Conservation (phyloP, 2,113 vertebrate genomes). For the Callospermophilus lateralis region DNA sequence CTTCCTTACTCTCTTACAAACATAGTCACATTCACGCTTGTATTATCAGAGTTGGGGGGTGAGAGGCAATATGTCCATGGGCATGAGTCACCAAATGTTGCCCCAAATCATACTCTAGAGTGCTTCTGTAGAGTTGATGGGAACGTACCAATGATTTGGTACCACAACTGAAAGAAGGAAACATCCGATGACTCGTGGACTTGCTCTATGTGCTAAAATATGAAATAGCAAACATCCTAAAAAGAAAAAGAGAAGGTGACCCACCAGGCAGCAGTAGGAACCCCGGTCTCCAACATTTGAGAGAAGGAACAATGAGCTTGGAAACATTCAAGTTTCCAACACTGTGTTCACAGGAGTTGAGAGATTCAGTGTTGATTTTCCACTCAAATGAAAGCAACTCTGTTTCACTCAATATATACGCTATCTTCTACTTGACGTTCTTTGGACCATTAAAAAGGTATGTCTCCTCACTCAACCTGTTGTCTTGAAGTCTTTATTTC, state of each 20-base stretch:
- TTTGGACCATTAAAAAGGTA: background rate
- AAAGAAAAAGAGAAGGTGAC: background rate
- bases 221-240: background rate
- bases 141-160: background rate
- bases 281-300: accelerated
- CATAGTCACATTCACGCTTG: accelerated
- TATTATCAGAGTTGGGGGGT: background rate
- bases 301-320: background rate
- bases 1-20: background rate
- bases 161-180: background rate
- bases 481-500: constrained; percentile 8
- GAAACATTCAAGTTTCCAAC: background rate
- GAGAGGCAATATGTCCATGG: background rate
- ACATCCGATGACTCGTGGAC: background rate
- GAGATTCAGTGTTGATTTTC: background rate
- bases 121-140: background rate
- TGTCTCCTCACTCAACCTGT: constrained; percentile 19
- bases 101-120: background rate
- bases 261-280: background rate
- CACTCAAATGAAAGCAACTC: background rate
- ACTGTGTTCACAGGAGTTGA: background rate
- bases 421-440: background rate
- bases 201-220: background rate
- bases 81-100: background rate
- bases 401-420: background rate